Evolutionary conservation across 1,140 invertebrate species (phyloP).

Genomic region (Drosophila navojoa): DNA sequence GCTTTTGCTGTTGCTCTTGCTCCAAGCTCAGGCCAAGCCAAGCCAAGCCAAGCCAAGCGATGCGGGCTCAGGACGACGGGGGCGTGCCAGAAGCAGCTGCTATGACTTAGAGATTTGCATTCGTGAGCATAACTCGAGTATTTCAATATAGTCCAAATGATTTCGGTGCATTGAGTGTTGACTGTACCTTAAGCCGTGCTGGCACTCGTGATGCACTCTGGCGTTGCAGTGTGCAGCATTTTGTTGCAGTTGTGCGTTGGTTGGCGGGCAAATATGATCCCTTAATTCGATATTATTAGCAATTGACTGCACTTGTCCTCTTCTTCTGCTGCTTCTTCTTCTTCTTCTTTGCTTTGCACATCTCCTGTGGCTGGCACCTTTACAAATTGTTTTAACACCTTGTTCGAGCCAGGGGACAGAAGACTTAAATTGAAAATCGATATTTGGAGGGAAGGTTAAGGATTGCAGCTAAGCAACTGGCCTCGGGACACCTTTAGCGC

Average conservation of each 20-base stretch:
- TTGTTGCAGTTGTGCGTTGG: not conserved
- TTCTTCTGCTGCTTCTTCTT: not conserved
- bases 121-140: too few species aligned
- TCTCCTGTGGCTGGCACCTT: constrained; percentile 14
- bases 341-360: not conserved
- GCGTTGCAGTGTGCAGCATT: not conserved
- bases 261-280: constrained; percentile 63
- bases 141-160: not conserved
- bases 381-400: constrained; percentile 79
- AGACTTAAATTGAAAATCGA: constrained; percentile 68
- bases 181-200: not conserved
- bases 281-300: constrained; percentile 58
- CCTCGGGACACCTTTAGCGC: constrained; percentile 12
- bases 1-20: not conserved
- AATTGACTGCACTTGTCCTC: constrained; percentile 54
- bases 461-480: constrained; percentile 10
- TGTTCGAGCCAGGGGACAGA: constrained; percentile 39
- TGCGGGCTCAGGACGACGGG: too few species aligned
- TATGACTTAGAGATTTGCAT: not conserved
- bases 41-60: too few species aligned
- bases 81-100: not conserved
- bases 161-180: not conserved
- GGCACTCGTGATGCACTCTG: constrained; percentile 26
- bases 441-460: constrained; percentile 64
- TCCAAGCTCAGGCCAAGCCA: not conserved